Conservation (phyloP, 2,797 vertebrate species). For the Ambastaia sidthimunki region DNA sequence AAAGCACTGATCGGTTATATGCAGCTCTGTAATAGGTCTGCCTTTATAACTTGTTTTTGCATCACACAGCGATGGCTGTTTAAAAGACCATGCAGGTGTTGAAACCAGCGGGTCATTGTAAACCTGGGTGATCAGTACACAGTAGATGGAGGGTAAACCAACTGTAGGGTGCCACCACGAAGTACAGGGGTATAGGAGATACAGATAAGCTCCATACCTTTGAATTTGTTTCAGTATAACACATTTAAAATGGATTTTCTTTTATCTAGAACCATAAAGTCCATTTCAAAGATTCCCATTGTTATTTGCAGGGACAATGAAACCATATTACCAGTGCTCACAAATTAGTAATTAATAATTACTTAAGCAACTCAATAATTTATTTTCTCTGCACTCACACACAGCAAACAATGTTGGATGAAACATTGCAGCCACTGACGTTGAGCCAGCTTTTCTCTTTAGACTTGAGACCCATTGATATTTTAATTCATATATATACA, state of each 20-base stretch:
- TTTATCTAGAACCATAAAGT: not conserved
- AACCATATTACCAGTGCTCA: too few relatives aligned
- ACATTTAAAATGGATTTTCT: not conserved
- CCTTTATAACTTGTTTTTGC: conserved; percentile 34
- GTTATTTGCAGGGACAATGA: too few relatives aligned
- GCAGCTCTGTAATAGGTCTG: conserved; percentile 18
- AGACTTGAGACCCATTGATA: too few relatives aligned
- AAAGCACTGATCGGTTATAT: conserved; percentile 11
- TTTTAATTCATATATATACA: too few relatives aligned
- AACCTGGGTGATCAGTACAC: not conserved
- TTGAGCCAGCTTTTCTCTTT: too few relatives aligned
- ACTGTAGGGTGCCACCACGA: not conserved
- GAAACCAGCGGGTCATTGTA: conserved; percentile 8
- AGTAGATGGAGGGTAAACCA: not conserved
- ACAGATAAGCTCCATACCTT: not conserved
- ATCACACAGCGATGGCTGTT: conserved; percentile 33
- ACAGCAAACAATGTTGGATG: too few relatives aligned
- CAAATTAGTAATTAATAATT: too few relatives aligned
- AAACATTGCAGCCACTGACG: too few relatives aligned
- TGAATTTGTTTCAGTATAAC: not conserved
- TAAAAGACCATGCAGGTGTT: conserved; percentile 38
- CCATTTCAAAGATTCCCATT: too few relatives aligned
- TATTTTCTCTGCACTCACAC: too few relatives aligned
- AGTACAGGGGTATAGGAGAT: not conserved
- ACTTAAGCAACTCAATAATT: too few relatives aligned